phyloP scores from a whole-genome alignment of 2,797 vertebrate genomes.

The Ceryle rudis region DNA sequence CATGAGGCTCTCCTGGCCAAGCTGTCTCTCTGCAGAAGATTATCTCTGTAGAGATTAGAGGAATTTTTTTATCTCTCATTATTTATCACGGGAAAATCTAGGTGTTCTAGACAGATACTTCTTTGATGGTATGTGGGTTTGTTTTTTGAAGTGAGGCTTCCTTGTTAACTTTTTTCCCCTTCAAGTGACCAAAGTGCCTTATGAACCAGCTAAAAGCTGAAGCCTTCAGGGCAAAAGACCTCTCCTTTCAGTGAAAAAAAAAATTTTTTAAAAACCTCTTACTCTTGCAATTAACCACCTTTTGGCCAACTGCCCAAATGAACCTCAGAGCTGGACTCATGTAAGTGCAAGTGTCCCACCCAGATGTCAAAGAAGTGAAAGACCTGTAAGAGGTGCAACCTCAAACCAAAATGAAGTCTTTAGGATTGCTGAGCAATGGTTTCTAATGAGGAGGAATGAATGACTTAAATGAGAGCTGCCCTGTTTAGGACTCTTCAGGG shows the following conservation, averaged over 20 bases:
- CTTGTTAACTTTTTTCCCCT: neutral
- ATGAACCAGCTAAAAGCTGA: neutral
- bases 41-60: neutral
- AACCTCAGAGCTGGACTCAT: neutral
- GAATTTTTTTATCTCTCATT: neutral
- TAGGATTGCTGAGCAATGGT: neutral
- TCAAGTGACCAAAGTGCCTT: neutral
- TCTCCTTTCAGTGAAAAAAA: neutral
- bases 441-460: neutral
- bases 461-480: neutral
- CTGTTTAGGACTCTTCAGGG: neutral
- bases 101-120: neutral
- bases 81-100: neutral
- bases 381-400: neutral
- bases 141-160: neutral
- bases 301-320: neutral
- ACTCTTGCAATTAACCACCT: neutral
- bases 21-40: neutral
- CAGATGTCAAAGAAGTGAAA: neutral
- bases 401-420: neutral
- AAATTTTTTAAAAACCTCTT: neutral
- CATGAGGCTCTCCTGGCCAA: neutral
- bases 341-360: neutral
- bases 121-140: neutral
- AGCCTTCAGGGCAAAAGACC: neutral